phyloP scores from a whole-genome alignment of 2,797 vertebrate species.

The Typhlichthys subterraneus region DNA sequence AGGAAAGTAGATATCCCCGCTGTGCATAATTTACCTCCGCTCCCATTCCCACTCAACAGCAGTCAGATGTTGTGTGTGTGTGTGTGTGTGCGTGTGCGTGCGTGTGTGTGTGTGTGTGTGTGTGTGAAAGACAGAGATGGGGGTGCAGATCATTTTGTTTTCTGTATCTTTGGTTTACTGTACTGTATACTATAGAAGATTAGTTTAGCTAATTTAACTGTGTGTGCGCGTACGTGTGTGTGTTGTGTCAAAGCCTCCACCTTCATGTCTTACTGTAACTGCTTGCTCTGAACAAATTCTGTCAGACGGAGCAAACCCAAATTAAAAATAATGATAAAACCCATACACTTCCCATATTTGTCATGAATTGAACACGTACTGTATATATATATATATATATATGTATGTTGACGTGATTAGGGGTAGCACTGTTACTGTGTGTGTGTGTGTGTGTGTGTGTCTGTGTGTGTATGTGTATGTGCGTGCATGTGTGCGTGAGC shows the following conservation, averaged over 20 bases:
- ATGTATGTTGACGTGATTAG: background rate
- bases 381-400: too few relatives aligned
- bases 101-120: background rate
- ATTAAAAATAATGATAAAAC: too few relatives aligned
- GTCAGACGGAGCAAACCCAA: background rate
- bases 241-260: background rate
- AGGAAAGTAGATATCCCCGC: conserved; percentile 77
- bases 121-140: background rate
- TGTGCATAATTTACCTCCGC: conserved; percentile 77
- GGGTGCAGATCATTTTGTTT: background rate
- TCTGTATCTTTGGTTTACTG: background rate
- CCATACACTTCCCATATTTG: too few relatives aligned
- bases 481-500: background rate
- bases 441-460: background rate
- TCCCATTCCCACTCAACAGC: conserved; percentile 63
- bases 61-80: conserved; percentile 6
- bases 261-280: conserved; percentile 11
- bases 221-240: background rate
- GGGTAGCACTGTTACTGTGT: background rate
- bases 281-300: conserved; percentile 27
- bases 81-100: background rate
- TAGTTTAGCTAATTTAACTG: background rate
- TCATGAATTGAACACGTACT: too few relatives aligned
- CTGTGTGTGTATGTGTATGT: background rate
- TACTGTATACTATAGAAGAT: background rate